Evolutionary conservation across 2,888 invertebrate genomes (phyloP).

Genomic region (Myopa tessellatipennis): DNA sequence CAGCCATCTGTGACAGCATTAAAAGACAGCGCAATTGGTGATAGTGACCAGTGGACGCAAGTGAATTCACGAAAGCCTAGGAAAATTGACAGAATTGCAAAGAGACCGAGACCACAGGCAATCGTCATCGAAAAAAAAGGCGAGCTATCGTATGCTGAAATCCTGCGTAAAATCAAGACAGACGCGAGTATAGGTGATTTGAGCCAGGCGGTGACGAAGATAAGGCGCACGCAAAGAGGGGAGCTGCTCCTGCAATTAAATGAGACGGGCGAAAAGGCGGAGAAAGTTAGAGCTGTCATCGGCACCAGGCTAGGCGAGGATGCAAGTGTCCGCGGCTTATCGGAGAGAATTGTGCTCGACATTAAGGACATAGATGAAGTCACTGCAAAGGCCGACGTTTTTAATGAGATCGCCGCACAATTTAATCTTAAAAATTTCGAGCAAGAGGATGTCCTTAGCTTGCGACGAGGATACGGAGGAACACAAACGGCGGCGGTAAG

Average conservation of each 20-base stretch:
- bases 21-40: not conserved
- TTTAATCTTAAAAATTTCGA: not conserved
- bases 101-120: not conserved
- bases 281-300: not conserved
- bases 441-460: not conserved
- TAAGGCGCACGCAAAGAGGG: not conserved
- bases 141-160: not conserved
- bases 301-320: not conserved
- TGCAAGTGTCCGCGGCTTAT: not conserved
- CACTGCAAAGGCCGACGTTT: slow-evolving; percentile 14
- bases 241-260: not conserved
- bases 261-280: not conserved
- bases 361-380: slow-evolving; percentile 14
- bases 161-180: not conserved
- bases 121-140: not conserved
- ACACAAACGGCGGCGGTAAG: slow-evolving; percentile 11
- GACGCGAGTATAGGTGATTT: not conserved
- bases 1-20: not conserved
- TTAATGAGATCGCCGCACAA: not conserved
- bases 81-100: not conserved
- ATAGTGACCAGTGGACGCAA: not conserved
- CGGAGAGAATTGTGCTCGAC: slow-evolving; percentile 14
- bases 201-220: not conserved
- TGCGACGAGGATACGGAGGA: slow-evolving; percentile 15
- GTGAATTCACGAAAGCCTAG: not conserved